A percentile compares a stretch with the other conserved stretches of the same genome.
Conservation (phyloP, 2,797 vertebrate species). For the Acomys russatus region DNA sequence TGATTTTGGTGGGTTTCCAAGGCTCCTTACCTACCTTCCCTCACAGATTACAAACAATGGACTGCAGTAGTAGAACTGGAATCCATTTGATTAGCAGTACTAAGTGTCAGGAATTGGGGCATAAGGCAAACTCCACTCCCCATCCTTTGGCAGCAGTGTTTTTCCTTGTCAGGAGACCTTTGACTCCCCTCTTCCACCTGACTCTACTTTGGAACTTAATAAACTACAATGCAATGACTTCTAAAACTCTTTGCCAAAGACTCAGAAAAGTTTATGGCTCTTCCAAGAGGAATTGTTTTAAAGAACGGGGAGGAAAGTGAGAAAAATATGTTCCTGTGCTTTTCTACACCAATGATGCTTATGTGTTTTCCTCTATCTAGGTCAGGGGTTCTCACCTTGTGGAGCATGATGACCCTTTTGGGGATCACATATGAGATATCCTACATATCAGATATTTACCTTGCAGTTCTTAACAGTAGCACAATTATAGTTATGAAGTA, state of each 20-base stretch:
- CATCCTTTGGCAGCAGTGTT: background rate
- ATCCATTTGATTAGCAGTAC: background rate
- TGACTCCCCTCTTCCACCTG: background rate
- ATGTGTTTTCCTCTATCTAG: background rate
- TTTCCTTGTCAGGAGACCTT: background rate
- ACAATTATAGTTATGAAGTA: background rate
- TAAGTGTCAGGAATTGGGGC: background rate
- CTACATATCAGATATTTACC: no score
- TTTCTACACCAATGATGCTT: background rate
- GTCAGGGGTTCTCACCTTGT: background rate
- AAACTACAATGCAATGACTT: background rate
- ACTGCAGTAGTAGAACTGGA: background rate
- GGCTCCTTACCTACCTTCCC: background rate
- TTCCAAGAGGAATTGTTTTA: background rate
- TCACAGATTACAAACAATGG: background rate
- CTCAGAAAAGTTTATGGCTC: background rate
- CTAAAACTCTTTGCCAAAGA: slow-evolving; percentile 35
- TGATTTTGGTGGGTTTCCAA: background rate
- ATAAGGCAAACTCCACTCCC: background rate
- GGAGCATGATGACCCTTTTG: background rate
- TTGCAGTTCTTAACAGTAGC: background rate
- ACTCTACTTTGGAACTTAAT: background rate
- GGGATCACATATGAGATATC: no score
- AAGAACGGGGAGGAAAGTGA: background rate
- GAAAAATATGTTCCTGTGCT: background rate